These are phyloP conservation scores for Colinus virginianus DNA, from an alignment of 2,113 vertebrate species.

Conservation along the genomic window DNA sequence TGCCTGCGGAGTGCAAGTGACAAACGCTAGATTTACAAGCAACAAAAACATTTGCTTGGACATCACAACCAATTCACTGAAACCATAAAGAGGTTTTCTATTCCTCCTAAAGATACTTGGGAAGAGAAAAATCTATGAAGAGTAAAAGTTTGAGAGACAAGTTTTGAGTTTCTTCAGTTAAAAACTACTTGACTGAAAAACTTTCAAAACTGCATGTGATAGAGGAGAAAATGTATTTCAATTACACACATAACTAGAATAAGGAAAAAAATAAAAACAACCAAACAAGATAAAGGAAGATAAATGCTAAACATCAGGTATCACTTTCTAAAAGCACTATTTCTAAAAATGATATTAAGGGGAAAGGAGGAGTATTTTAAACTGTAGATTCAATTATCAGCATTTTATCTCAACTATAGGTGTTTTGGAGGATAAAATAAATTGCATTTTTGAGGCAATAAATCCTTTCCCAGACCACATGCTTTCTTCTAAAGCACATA, in stretches of 20 bases:
- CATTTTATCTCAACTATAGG: background rate
- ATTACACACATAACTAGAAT: background rate
- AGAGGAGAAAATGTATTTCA: background rate
- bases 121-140: background rate
- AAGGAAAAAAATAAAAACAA: background rate
- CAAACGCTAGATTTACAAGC: slow-evolving; percentile 24
- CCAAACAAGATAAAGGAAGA: background rate
- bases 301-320: background rate
- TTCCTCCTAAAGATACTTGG: background rate
- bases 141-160: background rate
- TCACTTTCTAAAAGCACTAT: background rate
- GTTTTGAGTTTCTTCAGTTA: background rate
- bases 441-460: background rate
- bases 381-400: background rate
- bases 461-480: background rate
- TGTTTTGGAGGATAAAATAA: background rate
- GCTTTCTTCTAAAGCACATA: background rate
- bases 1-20: slow-evolving; percentile 11
- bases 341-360: background rate
- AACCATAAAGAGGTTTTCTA: background rate
- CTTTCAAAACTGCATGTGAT: background rate
- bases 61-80: background rate
- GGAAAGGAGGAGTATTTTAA: background rate
- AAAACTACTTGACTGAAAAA: background rate
- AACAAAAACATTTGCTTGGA: background rate